phyloP scores from a whole-genome alignment of 2,113 vertebrate genomes.

The Piprites chloris region DNA sequence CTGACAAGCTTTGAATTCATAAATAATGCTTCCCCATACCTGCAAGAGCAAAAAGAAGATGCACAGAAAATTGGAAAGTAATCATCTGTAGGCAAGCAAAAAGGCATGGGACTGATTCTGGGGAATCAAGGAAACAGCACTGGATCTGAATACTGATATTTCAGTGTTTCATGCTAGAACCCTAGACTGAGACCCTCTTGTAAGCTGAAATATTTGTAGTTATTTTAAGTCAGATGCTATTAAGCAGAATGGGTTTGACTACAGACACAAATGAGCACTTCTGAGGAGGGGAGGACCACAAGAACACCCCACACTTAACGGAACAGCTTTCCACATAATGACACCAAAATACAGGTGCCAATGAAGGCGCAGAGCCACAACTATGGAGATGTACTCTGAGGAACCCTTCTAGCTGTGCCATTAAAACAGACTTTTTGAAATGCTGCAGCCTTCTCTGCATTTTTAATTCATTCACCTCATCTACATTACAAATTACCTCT shows the following conservation, averaged over 20 bases:
- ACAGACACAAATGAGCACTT: background rate
- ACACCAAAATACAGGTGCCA: background rate
- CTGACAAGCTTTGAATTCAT: slow-evolving; percentile 97
- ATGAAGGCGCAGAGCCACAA: background rate
- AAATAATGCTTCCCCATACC: slow-evolving; percentile 97
- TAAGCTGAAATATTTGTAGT: background rate
- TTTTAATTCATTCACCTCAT: background rate
- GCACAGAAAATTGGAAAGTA: background rate
- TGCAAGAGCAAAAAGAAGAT: slow-evolving; percentile 61
- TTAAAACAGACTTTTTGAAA: background rate
- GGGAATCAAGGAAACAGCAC: background rate
- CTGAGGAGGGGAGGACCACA: background rate
- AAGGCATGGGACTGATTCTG: background rate
- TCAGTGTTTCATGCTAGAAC: background rate
- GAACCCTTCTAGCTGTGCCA: background rate
- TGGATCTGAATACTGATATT: background rate
- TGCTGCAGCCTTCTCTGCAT: background rate
- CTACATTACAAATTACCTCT: background rate
- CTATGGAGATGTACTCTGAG: background rate
- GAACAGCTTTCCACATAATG: background rate
- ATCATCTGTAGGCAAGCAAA: background rate
- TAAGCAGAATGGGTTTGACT: background rate
- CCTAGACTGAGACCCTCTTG: background rate
- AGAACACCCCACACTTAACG: accelerated
- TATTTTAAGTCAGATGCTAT: background rate